Conservation (phyloP, 2,888 invertebrate species). For the Xanthia icteritia region DNA sequence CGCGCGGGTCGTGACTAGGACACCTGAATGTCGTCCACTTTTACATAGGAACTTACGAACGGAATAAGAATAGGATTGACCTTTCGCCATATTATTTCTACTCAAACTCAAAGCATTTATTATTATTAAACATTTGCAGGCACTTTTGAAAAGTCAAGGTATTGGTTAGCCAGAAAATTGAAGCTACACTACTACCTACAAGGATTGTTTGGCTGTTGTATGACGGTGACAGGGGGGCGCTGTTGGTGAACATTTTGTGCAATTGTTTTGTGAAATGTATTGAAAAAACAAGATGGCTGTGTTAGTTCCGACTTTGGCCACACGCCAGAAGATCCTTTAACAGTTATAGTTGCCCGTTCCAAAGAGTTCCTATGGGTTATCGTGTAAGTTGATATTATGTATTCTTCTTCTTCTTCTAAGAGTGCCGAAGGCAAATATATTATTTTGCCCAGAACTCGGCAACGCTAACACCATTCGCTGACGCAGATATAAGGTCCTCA, state of each 20-base stretch:
- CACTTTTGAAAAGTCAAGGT: not conserved
- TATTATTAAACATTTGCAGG: not conserved
- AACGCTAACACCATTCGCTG: no score
- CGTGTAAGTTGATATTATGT: no score
- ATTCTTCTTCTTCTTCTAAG: no score
- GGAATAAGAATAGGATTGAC: constrained; percentile 37
- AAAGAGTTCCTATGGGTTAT: no score
- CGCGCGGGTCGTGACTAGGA: constrained; percentile 47
- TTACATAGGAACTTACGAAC: constrained; percentile 39
- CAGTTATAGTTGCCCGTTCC: no score
- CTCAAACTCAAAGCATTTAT: not conserved
- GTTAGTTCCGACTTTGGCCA: no score
- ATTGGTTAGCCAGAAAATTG: not conserved
- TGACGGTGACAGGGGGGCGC: not conserved
- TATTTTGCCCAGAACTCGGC: no score
- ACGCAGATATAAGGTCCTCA: no score
- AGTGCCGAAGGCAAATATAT: no score
- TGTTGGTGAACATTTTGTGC: not conserved
- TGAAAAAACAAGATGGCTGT: no score
- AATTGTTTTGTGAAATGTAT: no score
- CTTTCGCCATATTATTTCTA: constrained; percentile 36
- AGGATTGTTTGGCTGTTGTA: not conserved
- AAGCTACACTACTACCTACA: not conserved
- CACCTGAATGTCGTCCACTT: constrained; percentile 60
- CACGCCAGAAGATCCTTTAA: no score